Conservation (phyloP, 2,113 vertebrate genomes). For the Tichodroma muraria region DNA sequence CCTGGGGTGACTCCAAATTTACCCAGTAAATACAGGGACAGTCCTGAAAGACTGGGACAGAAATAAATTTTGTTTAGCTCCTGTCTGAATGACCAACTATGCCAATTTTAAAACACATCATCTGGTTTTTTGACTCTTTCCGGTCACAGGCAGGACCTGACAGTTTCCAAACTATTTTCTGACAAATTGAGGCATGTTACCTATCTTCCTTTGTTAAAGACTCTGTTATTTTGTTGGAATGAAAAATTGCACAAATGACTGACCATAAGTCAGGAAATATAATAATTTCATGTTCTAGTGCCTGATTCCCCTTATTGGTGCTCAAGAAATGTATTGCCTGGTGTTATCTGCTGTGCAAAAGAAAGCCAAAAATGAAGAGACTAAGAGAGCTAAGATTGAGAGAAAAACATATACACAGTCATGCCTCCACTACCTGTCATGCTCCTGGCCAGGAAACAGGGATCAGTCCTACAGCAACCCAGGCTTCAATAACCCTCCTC, state of each 20-base stretch:
- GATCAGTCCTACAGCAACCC: not conserved
- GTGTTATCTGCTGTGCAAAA: not conserved
- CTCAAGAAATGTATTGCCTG: not conserved
- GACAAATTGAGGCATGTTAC: not conserved
- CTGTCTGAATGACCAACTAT: not conserved
- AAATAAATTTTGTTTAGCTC: not conserved
- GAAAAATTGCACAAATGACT: not conserved
- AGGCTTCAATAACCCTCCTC: not conserved
- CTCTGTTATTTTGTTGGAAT: not conserved
- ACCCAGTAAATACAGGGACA: not conserved
- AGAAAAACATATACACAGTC: not conserved
- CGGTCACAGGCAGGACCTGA: not conserved
- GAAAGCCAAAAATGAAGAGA: not conserved
- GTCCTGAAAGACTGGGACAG: not conserved
- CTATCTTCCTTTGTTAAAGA: not conserved
- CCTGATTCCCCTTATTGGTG: not conserved
- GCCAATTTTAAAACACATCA: not conserved
- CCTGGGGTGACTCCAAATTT: not conserved
- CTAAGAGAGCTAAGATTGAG: not conserved
- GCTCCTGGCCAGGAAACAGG: not conserved
- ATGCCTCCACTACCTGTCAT: not conserved
- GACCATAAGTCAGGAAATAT: not conserved
- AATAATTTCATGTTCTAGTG: not conserved
- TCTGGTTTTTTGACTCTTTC: not conserved
- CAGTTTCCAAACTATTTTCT: not conserved